Base-by-base conservation (phyloP, 2,113 vertebrate species). In the Hyla sarda region DNA sequence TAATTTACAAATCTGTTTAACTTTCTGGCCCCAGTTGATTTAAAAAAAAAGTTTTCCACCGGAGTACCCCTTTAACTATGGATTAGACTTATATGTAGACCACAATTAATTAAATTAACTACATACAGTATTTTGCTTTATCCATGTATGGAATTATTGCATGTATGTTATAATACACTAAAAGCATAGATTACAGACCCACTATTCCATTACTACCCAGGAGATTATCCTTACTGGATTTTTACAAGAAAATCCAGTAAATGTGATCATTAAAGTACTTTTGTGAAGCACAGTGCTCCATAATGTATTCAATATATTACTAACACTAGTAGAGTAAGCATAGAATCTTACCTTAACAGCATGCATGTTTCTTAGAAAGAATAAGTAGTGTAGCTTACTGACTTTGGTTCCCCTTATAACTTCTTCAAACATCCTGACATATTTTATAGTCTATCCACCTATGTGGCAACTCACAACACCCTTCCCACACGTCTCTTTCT, bases 281-380 rank as follows among this genome's bases (percentile, higher is more conserved):
- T 37, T 32, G 34, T n/a, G n/a, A n/a, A n/a, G n/a, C n/a, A 9
- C 19, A 48, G 37, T n/a, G 16, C 8, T 76, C 25, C 21, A 76
- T 28, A 50, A 54, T 32, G 54, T 11, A 52, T 17, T 73, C 2
- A 21, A 1, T 25, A 41, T 74, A 45, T 45, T 48, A 50, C 3
- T n/a, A n/a, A 9, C 17, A 48, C 4, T 69, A 34, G 28, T 8
- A 77, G 10, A 54, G 75, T 11, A 17, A 60, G n/a, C 1, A 25
- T 0, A 52, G 62, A 17, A 45, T 45, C 7, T 3, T 81, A 87
- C 85, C 85, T 87, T 87, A 16, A 56, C 14, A 17, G 85, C 65
- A 50, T 74, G 37, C 85, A 87, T 87, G 23, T 52, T 87, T 60
- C 60, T 37, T 71, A 32, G 32, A 83, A 25, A 41, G 10, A 28